Conservation (phyloP, 2,797 vertebrate species). For the Pangasius sanitwongsei region DNA sequence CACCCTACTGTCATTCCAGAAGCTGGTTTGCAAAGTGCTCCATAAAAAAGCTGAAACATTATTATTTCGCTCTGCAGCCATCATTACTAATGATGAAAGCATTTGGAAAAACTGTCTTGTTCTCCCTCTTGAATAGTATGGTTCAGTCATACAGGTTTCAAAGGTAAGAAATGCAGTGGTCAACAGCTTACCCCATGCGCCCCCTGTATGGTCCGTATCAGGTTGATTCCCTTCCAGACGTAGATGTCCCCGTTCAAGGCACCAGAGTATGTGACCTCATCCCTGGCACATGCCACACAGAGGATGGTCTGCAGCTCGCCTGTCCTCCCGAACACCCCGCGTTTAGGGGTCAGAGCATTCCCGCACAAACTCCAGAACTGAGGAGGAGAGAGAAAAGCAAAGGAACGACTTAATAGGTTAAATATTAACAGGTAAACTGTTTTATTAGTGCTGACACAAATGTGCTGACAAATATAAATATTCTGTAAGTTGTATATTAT, state of each 20-base stretch:
- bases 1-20: not conserved
- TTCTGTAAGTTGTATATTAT: not conserved
- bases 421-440: not conserved
- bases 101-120: not conserved
- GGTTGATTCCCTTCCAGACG: conserved; percentile 95
- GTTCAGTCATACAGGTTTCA: not conserved
- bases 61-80: not conserved
- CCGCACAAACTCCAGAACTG: conserved; percentile 99
- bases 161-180: not conserved
- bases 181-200: conserved; percentile 87
- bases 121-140: not conserved
- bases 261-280: conserved; percentile 96
- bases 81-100: not conserved
- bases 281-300: conserved; percentile 94
- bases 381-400: conserved; percentile 65
- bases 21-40: not conserved
- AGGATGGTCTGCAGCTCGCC: conserved; percentile 98
- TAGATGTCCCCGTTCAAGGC: conserved; percentile 97
- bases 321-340: conserved; percentile 96
- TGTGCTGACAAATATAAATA: not conserved
- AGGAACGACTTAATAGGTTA: not conserved
- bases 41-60: not conserved
- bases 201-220: conserved; percentile 92
- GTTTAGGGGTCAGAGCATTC: conserved; percentile 94
- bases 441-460: not conserved